phyloP scores from a whole-genome alignment of 30 jellyfish, hydroid and myxozoan species.

The Aurelia sp. region DNA sequence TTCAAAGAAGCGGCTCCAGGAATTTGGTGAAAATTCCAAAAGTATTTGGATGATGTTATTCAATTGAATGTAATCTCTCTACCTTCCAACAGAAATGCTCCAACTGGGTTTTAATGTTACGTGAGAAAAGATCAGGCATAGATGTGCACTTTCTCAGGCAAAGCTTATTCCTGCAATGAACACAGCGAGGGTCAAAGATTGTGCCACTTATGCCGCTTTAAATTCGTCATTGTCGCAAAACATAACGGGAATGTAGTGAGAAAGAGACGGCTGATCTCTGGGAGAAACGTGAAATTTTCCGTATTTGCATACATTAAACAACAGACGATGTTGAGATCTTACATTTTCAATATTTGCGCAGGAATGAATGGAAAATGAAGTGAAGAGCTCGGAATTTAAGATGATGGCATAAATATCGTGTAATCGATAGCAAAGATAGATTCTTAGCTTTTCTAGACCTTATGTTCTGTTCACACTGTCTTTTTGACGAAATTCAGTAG shows the following conservation, averaged over 20 bases:
- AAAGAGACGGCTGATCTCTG: conserved; percentile 13
- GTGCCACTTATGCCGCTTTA: too few species aligned
- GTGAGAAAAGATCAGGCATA: conserved; percentile 20
- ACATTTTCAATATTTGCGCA: conserved; percentile 1
- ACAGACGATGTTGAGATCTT: background rate
- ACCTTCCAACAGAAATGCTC: background rate
- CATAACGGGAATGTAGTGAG: background rate
- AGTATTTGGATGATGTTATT: too few species aligned
- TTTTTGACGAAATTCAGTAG: too few species aligned
- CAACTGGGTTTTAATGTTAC: background rate
- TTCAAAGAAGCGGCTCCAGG: too few species aligned
- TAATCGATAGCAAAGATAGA: background rate
- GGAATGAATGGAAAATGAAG: background rate
- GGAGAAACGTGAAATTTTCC: conserved; percentile 3
- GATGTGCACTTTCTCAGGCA: conserved; percentile 29
- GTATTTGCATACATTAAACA: background rate
- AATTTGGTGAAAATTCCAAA: too few species aligned
- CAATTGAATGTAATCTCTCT: too few species aligned
- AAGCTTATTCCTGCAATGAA: conserved; percentile 6
- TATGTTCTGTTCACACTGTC: too few species aligned
- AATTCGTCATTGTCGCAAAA: too few species aligned
- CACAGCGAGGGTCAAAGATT: conserved; percentile 11
- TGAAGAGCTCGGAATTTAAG: background rate
- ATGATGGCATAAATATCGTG: background rate
- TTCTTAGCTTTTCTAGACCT: too few species aligned